Evolutionary conservation across 2,797 vertebrate genomes (phyloP), one percentile per base, ranked within the genome.

Genomic region (Uromys caudimaculatus): DNA sequence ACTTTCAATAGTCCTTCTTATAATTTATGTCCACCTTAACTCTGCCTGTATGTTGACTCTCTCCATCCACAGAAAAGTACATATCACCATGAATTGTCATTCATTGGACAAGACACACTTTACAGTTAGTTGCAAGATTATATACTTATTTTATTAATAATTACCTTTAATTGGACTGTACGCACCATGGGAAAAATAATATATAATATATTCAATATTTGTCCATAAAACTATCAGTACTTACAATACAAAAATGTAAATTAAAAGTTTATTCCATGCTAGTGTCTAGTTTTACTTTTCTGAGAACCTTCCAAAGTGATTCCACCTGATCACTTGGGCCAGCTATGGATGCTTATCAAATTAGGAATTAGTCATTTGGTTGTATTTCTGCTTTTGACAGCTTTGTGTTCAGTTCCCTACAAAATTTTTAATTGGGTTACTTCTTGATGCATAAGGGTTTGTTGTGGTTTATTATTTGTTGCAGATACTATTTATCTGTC

Each of bases 141-240:
- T 86, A 29, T 13, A 87, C 93, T 96, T 86, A 90, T 84, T 95
- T 84, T 81, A 90, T 44, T 95, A 94, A 81, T 75, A 3, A 23
- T 35, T 94, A 11, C 7, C 13, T 50, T 62, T 95, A 79, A 35
- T 4, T 62, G 32, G 44, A 3, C 50, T 90, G 2, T 94, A 94
- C 69, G 58, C 8, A 64, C 96, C 13, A 52, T 92, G 7, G n/a
- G 13, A 85, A 11, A 82, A 17, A 3, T 27, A 69, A 6, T 52
- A 1, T 76, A 14, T 79, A 7, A 67, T 24, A 71, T 41, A 23
- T 5, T 84, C 21, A n/a, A 27, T 3, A 17, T 82, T 89, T 87
- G 64, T 35, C 21, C 64, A 62, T 16, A 85, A 95, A 86, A 3
- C 76, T 56, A 58, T 54, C 64, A 35, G 3, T 89, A 73, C 29